Evolutionary conservation across 2,888 invertebrate species (phyloP).

Genomic region (Drosophila mimetica): DNA sequence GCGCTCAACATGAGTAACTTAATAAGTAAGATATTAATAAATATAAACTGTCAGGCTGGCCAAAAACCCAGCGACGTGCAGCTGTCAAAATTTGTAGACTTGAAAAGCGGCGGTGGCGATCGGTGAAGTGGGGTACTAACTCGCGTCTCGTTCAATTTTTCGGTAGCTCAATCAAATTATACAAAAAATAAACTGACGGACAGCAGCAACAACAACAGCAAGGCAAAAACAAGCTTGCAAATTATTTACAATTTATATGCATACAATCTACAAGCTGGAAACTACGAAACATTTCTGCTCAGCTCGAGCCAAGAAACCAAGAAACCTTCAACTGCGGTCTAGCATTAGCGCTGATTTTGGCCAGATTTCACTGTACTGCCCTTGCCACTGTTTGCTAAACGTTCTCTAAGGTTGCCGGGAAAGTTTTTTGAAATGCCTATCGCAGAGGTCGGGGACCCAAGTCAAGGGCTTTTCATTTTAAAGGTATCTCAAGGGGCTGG

Average conservation of each 20-base stretch:
- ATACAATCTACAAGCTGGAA: conserved; percentile 46
- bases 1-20: conserved; percentile 59
- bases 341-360: conserved; percentile 55
- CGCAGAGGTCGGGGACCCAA: conserved; percentile 29
- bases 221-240: conserved; percentile 29
- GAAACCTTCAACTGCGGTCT: conserved; percentile 70
- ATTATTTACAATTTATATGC: conserved; percentile 62
- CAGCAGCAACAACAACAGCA: neutral
- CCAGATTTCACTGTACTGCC: conserved; percentile 39
- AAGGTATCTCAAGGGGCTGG: conserved; percentile 6
- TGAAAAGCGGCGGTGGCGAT: conserved; percentile 5
- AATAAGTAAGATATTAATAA: conserved; percentile 67
- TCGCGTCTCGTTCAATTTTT: conserved; percentile 51
- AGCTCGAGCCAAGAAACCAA: conserved; percentile 18
- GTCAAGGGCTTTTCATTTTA: conserved; percentile 9
- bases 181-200: conserved; percentile 12
- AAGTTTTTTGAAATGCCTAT: conserved; percentile 29
- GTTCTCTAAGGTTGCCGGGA: conserved; percentile 41
- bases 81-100: conserved; percentile 43
- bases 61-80: conserved; percentile 33
- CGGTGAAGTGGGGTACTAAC: conserved; percentile 11
- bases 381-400: conserved; percentile 46
- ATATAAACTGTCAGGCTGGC: conserved; percentile 48
- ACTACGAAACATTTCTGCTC: conserved; percentile 22
- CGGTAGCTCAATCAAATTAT: conserved; percentile 58